Conservation (phyloP, 2,797 vertebrate genomes). For the Anguilla anguilla region DNA sequence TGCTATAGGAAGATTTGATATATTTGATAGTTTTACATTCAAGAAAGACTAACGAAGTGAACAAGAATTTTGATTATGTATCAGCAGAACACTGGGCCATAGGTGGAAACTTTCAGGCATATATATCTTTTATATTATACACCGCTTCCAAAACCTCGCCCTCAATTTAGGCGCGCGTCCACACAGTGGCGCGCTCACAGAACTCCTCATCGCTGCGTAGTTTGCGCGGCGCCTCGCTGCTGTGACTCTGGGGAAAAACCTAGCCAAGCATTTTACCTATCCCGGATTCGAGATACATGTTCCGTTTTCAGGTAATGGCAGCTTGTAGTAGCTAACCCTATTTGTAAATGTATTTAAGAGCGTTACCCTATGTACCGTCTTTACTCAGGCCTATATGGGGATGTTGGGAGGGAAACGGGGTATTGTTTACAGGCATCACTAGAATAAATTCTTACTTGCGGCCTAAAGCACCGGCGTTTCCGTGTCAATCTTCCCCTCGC, state of each 20-base stretch:
- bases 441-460: constrained; percentile 44
- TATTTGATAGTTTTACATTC: too few species aligned
- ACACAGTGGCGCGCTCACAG: constrained; percentile 38
- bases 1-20: too few species aligned
- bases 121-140: not conserved
- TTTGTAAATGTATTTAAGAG: not conserved
- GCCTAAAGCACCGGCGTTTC: constrained; percentile 63
- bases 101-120: not conserved
- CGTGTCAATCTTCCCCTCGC: constrained; percentile 31
- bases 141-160: not conserved
- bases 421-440: constrained; percentile 62
- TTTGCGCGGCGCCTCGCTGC: constrained; percentile 65
- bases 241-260: constrained; percentile 47
- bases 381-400: accelerated
- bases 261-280: constrained; percentile 36
- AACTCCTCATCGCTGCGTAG: constrained; percentile 62
- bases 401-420: not conserved
- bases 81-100: not conserved
- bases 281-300: constrained; percentile 70
- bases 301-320: constrained; percentile 76
- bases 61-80: not conserved
- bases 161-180: constrained; percentile 51
- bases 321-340: accelerated
- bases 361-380: accelerated
- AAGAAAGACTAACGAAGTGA: not conserved